Percentiles rank a stretch among this genome's conserved stretches.
Evolutionary conservation across 2,888 invertebrate genomes (phyloP).

Genomic region (Nymphalis c-album): DNA sequence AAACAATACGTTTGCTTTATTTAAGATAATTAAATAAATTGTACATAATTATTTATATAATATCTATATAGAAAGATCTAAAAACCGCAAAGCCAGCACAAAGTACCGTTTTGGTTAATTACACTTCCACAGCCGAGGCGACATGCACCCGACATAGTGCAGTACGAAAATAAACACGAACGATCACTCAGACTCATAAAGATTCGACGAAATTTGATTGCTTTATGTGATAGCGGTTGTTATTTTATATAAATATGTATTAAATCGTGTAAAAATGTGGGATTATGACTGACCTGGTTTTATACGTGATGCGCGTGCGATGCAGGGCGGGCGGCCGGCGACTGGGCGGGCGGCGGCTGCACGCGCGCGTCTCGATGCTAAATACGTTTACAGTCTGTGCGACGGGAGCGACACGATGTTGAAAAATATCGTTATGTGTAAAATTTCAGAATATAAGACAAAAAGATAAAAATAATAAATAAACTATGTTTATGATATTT

Average conservation of each 20-base stretch:
- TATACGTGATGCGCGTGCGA: conserved; percentile 56
- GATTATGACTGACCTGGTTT: conserved; percentile 33
- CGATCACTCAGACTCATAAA: neutral
- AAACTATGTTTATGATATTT: neutral
- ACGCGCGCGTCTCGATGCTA: conserved; percentile 44
- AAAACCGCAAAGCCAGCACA: conserved; percentile 49
- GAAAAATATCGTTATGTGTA: neutral
- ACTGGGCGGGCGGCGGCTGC: conserved; percentile 75
- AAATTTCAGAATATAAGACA: neutral
- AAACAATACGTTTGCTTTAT: neutral
- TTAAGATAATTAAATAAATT: neutral
- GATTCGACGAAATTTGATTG: neutral
- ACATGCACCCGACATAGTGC: conserved; percentile 49
- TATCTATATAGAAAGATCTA: conserved; percentile 23
- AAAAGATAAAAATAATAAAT: neutral
- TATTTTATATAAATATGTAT: conserved; percentile 2
- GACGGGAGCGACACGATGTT: conserved; percentile 43
- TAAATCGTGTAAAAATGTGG: conserved; percentile 15
- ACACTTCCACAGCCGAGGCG: conserved; percentile 50
- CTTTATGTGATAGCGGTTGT: neutral
- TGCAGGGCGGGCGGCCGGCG: conserved; percentile 72
- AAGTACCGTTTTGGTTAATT: conserved; percentile 64
- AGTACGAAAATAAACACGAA: conserved; percentile 48
- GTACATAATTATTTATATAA: conserved; percentile 4
- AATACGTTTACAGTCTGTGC: conserved; percentile 38